Evolutionary conservation across 1,140 invertebrate genomes (phyloP), one percentile per base, ranked within the genome.

Genomic region (Drosophila ohnishii): DNA sequence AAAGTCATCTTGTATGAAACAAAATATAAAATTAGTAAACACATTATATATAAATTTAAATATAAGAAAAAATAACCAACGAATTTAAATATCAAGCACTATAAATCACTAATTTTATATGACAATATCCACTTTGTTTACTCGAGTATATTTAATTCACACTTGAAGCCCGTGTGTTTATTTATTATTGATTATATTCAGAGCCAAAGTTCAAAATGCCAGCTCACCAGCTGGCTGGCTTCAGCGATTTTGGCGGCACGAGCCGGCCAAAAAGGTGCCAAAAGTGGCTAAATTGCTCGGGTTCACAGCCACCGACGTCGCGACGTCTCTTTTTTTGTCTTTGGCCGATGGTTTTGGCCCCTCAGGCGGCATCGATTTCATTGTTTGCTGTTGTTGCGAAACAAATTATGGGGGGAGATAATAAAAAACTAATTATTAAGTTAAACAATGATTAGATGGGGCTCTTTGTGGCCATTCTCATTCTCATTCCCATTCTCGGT

Each of bases 361-460:
- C 62, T 44, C 50, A 30, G 70, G 63, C 34, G 60, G 55, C 25
- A 85, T 80, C 62, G 81, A 78, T 74, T 58, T 57, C 69, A 78
- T 76, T 65, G 53, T 72, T 64, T 37, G 32, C 44, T 78, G 61
- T 71, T 87, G 62, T 56, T 72, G 62, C 65, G 47, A 59, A 66
- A 50, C 55, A 55, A 75, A 75, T 75, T 67, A 75, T 66, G 37
- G 48, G 64, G 50, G 75, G 63, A 55, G 57, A 71, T 66, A 56
- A 76, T 76, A 77, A 88, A 87, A 83, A 80, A 67, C 76, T 83
- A 88, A 87, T 87, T 88, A 83, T 81, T 71, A 77, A 88, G 84
- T 87, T 87, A 88, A 87, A 87, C 67, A 88, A 88, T 77, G 84
- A 87, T 87, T 78, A 88, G 83, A 88, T 67, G 39, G 47, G 69